Conservation (phyloP, 2,797 vertebrate species). For the Peromyscus attwateri region DNA sequence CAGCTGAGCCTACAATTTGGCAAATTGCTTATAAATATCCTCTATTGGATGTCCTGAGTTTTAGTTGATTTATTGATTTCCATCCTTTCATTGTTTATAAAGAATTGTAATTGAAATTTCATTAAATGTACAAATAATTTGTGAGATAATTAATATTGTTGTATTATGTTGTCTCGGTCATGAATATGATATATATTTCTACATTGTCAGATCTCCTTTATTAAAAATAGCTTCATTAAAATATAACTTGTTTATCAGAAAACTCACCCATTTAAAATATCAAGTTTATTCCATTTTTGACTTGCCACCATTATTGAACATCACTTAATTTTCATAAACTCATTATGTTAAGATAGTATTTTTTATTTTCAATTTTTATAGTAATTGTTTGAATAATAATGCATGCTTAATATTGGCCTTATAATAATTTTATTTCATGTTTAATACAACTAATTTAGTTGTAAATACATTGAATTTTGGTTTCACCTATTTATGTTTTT, state of each 20-base stretch:
- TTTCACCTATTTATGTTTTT: neutral
- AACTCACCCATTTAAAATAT: neutral
- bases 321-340: neutral
- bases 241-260: neutral
- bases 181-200: neutral
- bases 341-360: neutral
- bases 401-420: neutral
- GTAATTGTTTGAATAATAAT: neutral
- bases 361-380: neutral
- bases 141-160: neutral
- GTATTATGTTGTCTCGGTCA: neutral
- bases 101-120: neutral
- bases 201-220: neutral
- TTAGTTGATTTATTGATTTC: slow-evolving; percentile 6
- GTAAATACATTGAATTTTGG: neutral
- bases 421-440: neutral
- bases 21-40: neutral
- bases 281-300: neutral
- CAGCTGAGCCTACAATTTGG: neutral
- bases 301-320: neutral
- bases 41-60: neutral
- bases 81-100: neutral
- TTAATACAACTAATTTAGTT: neutral
- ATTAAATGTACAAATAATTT: neutral
- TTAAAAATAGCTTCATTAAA: neutral